Evolutionary conservation across 2,797 vertebrate species (phyloP), one percentile per base, ranked within the genome.

Genomic region (Acanthurus tractus): DNA sequence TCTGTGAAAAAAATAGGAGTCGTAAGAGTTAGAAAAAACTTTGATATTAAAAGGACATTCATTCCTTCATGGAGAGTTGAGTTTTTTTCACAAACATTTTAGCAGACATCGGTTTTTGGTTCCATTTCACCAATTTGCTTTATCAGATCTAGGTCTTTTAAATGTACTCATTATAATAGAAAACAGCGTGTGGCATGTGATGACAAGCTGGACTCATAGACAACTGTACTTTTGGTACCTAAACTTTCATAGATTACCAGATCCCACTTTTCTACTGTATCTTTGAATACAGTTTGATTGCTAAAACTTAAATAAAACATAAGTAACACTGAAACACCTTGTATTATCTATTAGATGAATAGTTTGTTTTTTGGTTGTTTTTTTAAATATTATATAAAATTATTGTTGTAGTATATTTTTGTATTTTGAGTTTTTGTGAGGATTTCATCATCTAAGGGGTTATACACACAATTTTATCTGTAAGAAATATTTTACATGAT

Each of bases 1-100:
- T 13, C 6, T 34, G 20, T 74, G 25, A 9, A 15, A 58, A 12
- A n/a, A 44, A 58, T 64, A 40, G 18, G 45, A 67, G 20, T 8
- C 10, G 15, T 22, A 40, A 40, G 42, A 63, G 48, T 74, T 42
- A 58, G 29, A 17, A 8, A 63, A 38, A 63, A n/a, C 38, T 22
- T 40, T 48, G 59, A 67, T 44, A 73, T 65, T 70, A 83, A 55
- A 66, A 70, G 25, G 40, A 81, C 25, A 66, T 68, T 63, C 12
- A 50, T 59, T 65, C 44, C 49, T 54, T 64, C 49, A 68, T 64
- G 44, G 62, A 79, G 59, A 59, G 25, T 58, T 63, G 69, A 20
- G 22, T 63, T 53, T 48, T 53, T 48, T 23, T 25, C 49, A 55
- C 53, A 72, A 71, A 81, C 66, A 61, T 56, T 69, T 74, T 63